Evolutionary conservation across 2,888 invertebrate genomes (phyloP).

Genomic region (Cordilura impudica): DNA sequence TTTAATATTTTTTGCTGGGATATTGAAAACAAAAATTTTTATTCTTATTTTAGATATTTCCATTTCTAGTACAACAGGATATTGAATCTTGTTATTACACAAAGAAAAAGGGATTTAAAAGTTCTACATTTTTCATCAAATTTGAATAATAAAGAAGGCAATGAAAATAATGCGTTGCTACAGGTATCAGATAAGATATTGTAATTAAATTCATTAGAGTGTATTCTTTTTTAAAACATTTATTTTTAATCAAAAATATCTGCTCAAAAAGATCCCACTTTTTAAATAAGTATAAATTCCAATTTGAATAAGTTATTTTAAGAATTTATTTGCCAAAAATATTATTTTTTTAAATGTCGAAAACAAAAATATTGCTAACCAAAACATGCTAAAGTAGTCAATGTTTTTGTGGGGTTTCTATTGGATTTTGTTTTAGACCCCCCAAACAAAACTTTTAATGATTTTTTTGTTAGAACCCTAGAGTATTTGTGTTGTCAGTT

Average conservation of each 20-base stretch:
- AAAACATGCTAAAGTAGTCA: not conserved
- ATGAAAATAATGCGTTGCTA: too few relatives aligned
- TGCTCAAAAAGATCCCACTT: not conserved
- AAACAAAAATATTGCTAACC: not conserved
- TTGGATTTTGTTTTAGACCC: not conserved
- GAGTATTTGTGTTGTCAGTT: constrained; percentile 51
- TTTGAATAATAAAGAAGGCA: too few relatives aligned
- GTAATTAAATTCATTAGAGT: too few relatives aligned
- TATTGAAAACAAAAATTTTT: too few relatives aligned
- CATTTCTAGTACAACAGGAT: too few relatives aligned
- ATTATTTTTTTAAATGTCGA: not conserved
- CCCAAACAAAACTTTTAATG: constrained; percentile 27
- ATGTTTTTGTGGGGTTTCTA: not conserved
- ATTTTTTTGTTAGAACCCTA: constrained; percentile 46
- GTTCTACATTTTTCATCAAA: too few relatives aligned
- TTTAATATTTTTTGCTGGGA: too few relatives aligned
- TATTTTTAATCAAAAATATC: not conserved
- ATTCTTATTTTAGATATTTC: too few relatives aligned
- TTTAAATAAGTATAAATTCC: not conserved
- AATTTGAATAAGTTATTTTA: not conserved
- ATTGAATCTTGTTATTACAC: too few relatives aligned
- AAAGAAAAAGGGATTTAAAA: too few relatives aligned
- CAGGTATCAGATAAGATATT: too few relatives aligned
- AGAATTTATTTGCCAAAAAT: not conserved
- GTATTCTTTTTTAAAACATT: not conserved